Conservation (phyloP, 1,140 invertebrate genomes). For the Proales similis region DNA sequence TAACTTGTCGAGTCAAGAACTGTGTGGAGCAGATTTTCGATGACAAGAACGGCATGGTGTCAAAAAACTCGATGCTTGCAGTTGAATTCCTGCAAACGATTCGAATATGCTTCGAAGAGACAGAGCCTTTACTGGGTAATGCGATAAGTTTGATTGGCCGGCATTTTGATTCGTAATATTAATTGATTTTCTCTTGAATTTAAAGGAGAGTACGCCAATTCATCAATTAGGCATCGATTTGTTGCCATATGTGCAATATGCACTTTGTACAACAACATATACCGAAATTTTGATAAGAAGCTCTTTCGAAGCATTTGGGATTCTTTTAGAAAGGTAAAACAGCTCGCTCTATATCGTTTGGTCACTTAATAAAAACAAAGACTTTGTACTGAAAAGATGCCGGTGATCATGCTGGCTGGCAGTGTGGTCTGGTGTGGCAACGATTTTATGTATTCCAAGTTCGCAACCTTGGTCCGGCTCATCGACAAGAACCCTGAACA, state of each 20-base stretch:
- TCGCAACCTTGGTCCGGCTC: constrained; percentile 58
- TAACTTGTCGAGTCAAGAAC: constrained; percentile 43
- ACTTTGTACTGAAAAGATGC: constrained; percentile 53
- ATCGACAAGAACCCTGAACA: constrained; percentile 57
- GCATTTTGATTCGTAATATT: constrained; percentile 53
- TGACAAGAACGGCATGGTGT: constrained; percentile 56
- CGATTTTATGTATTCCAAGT: constrained; percentile 61
- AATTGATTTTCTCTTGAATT: constrained; percentile 28
- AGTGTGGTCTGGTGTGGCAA: constrained; percentile 73
- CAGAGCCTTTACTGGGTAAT: constrained; percentile 55
- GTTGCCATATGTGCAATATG: constrained; percentile 66
- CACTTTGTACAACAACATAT: constrained; percentile 66
- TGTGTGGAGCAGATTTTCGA: constrained; percentile 63
- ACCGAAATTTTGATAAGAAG: constrained; percentile 69
- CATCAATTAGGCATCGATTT: constrained; percentile 58
- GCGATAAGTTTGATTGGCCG: constrained; percentile 36
- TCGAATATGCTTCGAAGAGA: constrained; percentile 57
- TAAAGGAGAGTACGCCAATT: constrained; percentile 52
- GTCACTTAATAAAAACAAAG: constrained; percentile 13
- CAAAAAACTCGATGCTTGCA: constrained; percentile 60
- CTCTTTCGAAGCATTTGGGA: constrained; percentile 66
- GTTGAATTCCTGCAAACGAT: constrained; percentile 61
- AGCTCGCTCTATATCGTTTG: neutral
- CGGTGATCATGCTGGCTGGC: constrained; percentile 65
- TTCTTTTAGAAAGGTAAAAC: constrained; percentile 63